phyloP scores from a whole-genome alignment of 2,797 vertebrate species.

The Phyllotis vaccarum region DNA sequence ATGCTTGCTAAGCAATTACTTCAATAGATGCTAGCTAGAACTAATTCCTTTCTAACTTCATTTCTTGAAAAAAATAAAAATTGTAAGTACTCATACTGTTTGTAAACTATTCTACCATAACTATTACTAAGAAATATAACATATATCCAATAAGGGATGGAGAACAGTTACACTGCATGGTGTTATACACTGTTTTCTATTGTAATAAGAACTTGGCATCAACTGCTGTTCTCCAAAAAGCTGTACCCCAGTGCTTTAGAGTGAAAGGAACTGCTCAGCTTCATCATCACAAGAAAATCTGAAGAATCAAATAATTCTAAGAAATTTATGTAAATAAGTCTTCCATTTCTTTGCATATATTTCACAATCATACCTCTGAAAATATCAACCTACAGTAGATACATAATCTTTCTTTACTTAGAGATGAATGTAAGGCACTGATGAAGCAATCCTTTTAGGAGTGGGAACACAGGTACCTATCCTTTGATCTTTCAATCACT shows the following conservation, averaged over 20 bases:
- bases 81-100: constrained; percentile 22
- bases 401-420: neutral
- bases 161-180: neutral
- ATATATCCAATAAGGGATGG: neutral
- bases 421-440: neutral
- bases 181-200: neutral
- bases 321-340: constrained; percentile 31
- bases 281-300: constrained; percentile 1
- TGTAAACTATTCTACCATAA: constrained; percentile 41
- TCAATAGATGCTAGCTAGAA: constrained; percentile 40
- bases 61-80: constrained; percentile 34
- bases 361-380: neutral
- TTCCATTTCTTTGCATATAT: constrained; percentile 4
- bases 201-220: constrained; percentile 12
- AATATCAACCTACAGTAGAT: neutral
- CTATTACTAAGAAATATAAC: constrained; percentile 24
- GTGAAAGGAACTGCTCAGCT: neutral
- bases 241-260: neutral
- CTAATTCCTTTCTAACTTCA: constrained; percentile 30
- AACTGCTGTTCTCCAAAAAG: constrained; percentile 17
- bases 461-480: neutral
- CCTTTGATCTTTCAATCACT: constrained; percentile 49
- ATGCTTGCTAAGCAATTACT: constrained; percentile 58
- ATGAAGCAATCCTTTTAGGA: constrained; percentile 35
- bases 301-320: constrained; percentile 30